Evolutionary conservation across 1,140 invertebrate genomes (phyloP), one percentile per base, ranked within the genome.

Genomic region (Acromyrmex heyeri): DNA sequence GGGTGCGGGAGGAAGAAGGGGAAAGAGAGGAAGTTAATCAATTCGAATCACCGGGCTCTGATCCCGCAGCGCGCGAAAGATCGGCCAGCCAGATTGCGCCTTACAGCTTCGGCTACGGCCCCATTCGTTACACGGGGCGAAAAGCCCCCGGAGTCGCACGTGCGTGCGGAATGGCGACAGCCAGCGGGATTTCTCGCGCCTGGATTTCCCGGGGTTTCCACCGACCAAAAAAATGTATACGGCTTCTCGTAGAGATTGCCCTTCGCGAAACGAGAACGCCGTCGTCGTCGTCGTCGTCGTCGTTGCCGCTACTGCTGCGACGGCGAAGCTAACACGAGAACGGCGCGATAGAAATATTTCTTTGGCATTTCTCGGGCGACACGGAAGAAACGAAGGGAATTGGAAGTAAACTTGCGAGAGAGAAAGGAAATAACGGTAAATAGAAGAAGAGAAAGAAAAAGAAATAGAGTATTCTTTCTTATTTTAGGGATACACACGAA

Each of bases 41-140:
- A 90, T 90, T 90, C 75, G 89, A 90, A 90, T 90, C 86, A 64
- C 88, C 76, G 21, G 75, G 61, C 73, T 83, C 79, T 67, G 88
- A 90, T 90, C 75, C 86, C 59, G 70, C 85, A 59, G 75, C 27
- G 65, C 48, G 53, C 65, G 21, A 77, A 76, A 87, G 88, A 90
- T 90, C 88, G 88, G 88, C 55, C 86, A 69, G 48, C 21, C 48
- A 90, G 89, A 90, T 90, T 90, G 87, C 69, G n/a, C 50, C 61
- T 85, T 81, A 70, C 79, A 77, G 76, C 57, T 81, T 85, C 86
- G 75, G 62, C 30, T 62, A 73, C 48, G 55, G 48, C 38, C 59
- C 65, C 67, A 75, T 85, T 77, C 65, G 76, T 62, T 57, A 65
- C 44, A 44, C 38, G 50, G 65, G 48, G 65, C 57, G 75, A 59